phyloP scores from a whole-genome alignment of 2,113 vertebrate genomes.

The Syngnathus scovelli region DNA sequence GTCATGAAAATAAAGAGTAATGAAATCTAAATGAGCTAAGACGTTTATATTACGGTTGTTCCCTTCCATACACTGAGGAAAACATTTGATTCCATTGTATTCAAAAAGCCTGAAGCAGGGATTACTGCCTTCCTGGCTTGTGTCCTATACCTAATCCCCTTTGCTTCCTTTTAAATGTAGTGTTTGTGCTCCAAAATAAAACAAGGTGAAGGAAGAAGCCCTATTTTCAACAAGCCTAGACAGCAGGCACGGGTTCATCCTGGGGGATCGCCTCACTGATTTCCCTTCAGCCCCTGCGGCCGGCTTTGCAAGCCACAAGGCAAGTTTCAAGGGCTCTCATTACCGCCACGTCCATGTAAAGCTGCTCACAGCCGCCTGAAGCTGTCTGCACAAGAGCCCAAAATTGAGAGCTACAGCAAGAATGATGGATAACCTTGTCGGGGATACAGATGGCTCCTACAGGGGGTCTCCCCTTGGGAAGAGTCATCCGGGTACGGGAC shows the following conservation, averaged over 20 bases:
- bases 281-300: slow-evolving; percentile 47
- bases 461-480: slow-evolving; percentile 53
- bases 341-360: slow-evolving; percentile 59
- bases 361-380: slow-evolving; percentile 50
- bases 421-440: slow-evolving; percentile 66
- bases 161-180: slow-evolving; percentile 26
- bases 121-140: neutral
- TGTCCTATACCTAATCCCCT: slow-evolving; percentile 8
- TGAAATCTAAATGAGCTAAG: slow-evolving; percentile 19
- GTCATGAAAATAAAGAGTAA: slow-evolving; percentile 4
- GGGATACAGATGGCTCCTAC: slow-evolving; percentile 64
- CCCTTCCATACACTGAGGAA: slow-evolving; percentile 2
- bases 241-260: slow-evolving; percentile 40
- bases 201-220: slow-evolving; percentile 10
- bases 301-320: slow-evolving; percentile 49
- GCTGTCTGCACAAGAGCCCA: slow-evolving; percentile 48
- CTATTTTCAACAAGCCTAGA: slow-evolving; percentile 29
- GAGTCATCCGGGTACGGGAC: slow-evolving; percentile 46
- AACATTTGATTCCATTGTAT: slow-evolving; percentile 10
- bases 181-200: slow-evolving; percentile 16
- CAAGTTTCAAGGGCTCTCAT: slow-evolving; percentile 63
- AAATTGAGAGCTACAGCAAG: slow-evolving; percentile 48
- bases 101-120: slow-evolving; percentile 8
- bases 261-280: slow-evolving; percentile 55
- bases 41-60: slow-evolving; percentile 12